Conservation (phyloP, 2,113 vertebrate genomes). For the Sinocyclocheilus maitianheensis region DNA sequence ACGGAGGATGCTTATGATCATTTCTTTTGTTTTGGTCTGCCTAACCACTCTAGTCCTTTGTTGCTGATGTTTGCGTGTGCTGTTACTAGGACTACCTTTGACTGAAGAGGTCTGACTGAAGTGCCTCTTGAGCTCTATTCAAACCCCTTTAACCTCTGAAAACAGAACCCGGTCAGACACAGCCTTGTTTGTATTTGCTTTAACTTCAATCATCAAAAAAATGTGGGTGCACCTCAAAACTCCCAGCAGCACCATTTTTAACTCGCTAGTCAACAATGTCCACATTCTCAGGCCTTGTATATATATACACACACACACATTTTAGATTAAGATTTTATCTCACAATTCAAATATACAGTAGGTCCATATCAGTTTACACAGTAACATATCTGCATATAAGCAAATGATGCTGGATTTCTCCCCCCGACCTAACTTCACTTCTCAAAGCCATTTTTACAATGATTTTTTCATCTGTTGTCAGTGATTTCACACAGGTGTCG, state of each 20-base stretch:
- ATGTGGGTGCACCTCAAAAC: background rate
- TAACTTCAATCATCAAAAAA: background rate
- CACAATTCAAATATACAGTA: no score
- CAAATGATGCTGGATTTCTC: no score
- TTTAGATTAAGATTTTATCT: no score
- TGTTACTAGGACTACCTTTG: slow-evolving; percentile 31
- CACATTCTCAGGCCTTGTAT: background rate
- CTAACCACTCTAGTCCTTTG: slow-evolving; percentile 40
- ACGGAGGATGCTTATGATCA: slow-evolving; percentile 3
- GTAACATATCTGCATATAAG: no score
- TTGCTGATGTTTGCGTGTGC: slow-evolving; percentile 6
- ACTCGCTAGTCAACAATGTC: background rate
- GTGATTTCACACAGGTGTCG: no score
- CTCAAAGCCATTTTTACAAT: no score
- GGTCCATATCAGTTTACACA: no score
- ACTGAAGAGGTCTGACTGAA: slow-evolving; percentile 25
- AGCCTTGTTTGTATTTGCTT: background rate
- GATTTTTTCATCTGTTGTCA: no score
- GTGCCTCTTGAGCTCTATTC: slow-evolving; percentile 14
- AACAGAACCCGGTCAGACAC: background rate
- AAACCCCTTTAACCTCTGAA: slow-evolving; percentile 5
- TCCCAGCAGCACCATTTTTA: background rate
- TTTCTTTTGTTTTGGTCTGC: slow-evolving; percentile 11
- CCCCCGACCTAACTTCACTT: no score
- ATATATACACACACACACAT: no score